Conservation (phyloP, 2,797 vertebrate species). For the Thunnus albacares region DNA sequence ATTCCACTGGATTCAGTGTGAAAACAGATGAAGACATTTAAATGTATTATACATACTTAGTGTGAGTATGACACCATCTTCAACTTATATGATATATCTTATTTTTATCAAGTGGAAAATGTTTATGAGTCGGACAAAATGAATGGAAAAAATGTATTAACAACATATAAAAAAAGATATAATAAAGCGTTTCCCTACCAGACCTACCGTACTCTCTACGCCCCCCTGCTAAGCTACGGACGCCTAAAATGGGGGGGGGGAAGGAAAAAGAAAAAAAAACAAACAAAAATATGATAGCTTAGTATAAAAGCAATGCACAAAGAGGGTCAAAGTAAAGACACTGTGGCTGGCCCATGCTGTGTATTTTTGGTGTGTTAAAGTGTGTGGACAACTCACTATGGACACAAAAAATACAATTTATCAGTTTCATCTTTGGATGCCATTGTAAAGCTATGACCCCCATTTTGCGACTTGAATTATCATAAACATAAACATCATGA, state of each 20-base stretch:
- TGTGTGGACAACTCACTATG: slow-evolving; percentile 38
- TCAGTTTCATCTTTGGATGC: slow-evolving; percentile 63
- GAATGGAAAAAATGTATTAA: slow-evolving; percentile 77
- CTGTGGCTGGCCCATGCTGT: slow-evolving; percentile 74
- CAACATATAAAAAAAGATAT: slow-evolving; percentile 83
- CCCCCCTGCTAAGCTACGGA: slow-evolving; percentile 89
- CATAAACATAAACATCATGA: slow-evolving; percentile 75
- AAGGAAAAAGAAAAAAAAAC: slow-evolving; percentile 70
- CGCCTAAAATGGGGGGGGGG: slow-evolving; percentile 81
- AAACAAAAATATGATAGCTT: slow-evolving; percentile 82
- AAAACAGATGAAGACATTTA: slow-evolving; percentile 80
- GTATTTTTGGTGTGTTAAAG: slow-evolving; percentile 53
- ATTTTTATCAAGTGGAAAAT: slow-evolving; percentile 67
- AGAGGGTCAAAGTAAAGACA: slow-evolving; percentile 73
- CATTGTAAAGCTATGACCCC: slow-evolving; percentile 88
- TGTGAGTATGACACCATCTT: slow-evolving; percentile 65
- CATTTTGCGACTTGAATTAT: slow-evolving; percentile 75
- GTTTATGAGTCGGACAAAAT: slow-evolving; percentile 79
- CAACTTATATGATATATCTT: slow-evolving; percentile 65
- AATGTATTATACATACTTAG: slow-evolving; percentile 69
- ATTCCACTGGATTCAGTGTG: slow-evolving; percentile 62
- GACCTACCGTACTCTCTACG: slow-evolving; percentile 90
- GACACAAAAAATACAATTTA: slow-evolving; percentile 43
- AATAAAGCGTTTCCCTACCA: slow-evolving; percentile 85
- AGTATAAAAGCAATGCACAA: slow-evolving; percentile 81